Evolutionary conservation across 64 coral and sea anemone genomes (phyloP), one percentile per base, ranked within the genome.

Genomic region (Stichodactyla helianthus): DNA sequence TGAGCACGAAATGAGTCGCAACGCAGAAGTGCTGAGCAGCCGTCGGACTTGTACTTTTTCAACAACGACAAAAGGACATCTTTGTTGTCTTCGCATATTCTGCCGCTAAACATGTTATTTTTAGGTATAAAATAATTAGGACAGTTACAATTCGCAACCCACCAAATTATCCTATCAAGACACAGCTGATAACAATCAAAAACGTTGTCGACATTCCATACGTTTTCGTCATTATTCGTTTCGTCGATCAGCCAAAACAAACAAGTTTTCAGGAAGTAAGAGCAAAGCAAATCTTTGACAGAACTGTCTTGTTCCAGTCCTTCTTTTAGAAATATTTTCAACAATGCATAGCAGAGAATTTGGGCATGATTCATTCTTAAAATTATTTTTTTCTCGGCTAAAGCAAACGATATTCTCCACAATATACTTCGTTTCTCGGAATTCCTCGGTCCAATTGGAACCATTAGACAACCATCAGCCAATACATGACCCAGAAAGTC

Each of bases 191-290:
- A 88, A 19, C 86, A 88, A 74, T 10, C 10, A 79, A 50, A 56
- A 50, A 88, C 10, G 19, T 88, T 16, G 19, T 79, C 86, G 61
- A 59, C 53, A 88, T 88, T 88, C 86, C 86, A 88, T 6, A 88
- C 86, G 79, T 88, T 19, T 10, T 79, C 71, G n/a, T 88, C 71
- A 59, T 88, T 59, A 26, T 88, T 15, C 18, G 86, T 35, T 56
- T 88, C 86, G 12, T 88, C 71, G 20, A 88, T 88, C 71, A 88
- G 11, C 86, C 86, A 88, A 57, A 88, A 88, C 7, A 88, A 53
- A 20, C 86, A 88, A 50, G 86, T 88, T 76, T 87, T 87, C 14
- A 87, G 13, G 10, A 87, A 23, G 62, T 87, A 87, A 0, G 85
- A 87, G 35, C 51, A 87, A 87, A 87, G 62, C 1, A 54, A 5